Evolutionary conservation across 2,113 vertebrate genomes (phyloP).

Genomic region (Coryphaenoides rupestris): DNA sequence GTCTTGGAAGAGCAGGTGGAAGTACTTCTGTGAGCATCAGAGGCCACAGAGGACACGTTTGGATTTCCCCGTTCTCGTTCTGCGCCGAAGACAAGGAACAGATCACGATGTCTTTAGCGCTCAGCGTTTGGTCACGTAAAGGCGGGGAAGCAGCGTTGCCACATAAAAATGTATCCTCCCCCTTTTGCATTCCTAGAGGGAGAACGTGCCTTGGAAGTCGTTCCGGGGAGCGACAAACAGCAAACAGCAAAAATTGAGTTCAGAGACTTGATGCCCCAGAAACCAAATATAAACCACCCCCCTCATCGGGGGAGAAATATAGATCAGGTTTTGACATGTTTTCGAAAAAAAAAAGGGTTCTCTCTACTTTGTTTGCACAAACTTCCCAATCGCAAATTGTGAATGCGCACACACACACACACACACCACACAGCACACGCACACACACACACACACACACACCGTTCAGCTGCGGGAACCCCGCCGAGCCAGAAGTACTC

Average conservation of each 20-base stretch:
- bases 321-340: slow-evolving; percentile 6
- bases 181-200: not conserved
- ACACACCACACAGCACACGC: no score
- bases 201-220: slow-evolving; percentile 1
- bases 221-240: slow-evolving; percentile 10
- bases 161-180: not conserved
- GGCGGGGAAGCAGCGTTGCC: not conserved
- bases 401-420: no score
- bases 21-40: not conserved
- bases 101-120: slow-evolving; percentile 7
- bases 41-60: not conserved
- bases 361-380: not conserved
- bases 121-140: not conserved
- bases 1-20: not conserved
- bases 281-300: slow-evolving; percentile 30
- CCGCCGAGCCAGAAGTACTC: not conserved
- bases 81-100: slow-evolving; percentile 7
- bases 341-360: slow-evolving; percentile 4
- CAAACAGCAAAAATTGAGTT: not conserved
- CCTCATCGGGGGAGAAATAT: slow-evolving; percentile 13
- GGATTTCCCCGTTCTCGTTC: not conserved
- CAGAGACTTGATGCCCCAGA: slow-evolving; percentile 32
- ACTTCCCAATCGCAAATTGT: no score
- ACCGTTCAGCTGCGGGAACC: not conserved
- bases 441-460: no score